These are phyloP conservation scores for Drosophila atroscutellata DNA, from an alignment of 2,888 invertebrate species.

Conservation along the genomic window DNA sequence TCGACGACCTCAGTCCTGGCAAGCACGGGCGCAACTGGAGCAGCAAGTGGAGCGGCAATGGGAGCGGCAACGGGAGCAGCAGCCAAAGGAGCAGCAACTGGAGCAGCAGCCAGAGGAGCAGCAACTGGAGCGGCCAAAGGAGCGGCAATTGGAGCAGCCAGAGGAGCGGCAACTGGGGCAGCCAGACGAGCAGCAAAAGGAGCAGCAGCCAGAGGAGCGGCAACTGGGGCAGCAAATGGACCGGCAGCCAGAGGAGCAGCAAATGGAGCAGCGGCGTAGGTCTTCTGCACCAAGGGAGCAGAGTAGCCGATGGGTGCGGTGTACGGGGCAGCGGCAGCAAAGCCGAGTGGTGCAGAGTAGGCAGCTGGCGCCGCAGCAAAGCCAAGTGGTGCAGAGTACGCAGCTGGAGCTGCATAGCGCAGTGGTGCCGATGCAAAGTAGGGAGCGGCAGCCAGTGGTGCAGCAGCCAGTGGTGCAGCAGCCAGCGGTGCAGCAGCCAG, in stretches of 20 bases:
- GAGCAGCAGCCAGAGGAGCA: neutral
- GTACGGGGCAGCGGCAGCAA: slow-evolving; percentile 49
- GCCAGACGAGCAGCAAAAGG: slow-evolving; percentile 18
- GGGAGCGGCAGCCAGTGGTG: slow-evolving; percentile 45
- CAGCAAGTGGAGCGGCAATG: slow-evolving; percentile 58
- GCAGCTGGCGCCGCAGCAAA: slow-evolving; percentile 42
- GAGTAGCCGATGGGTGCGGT: slow-evolving; percentile 25
- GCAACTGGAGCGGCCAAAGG: slow-evolving; percentile 54
- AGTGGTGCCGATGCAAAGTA: slow-evolving; percentile 57
- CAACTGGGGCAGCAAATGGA: no score
- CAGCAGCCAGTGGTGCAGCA: slow-evolving; percentile 59
- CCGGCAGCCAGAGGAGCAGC: slow-evolving; percentile 45
- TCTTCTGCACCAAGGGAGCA: slow-evolving; percentile 39
- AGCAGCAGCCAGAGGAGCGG: slow-evolving; percentile 14
- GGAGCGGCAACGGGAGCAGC: slow-evolving; percentile 60
- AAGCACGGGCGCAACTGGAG: slow-evolving; percentile 61
- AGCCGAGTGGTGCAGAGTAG: slow-evolving; percentile 42
- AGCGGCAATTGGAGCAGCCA: slow-evolving; percentile 29
- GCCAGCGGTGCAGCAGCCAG: slow-evolving; percentile 53
- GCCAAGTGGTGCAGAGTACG: slow-evolving; percentile 51
- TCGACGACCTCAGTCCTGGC: slow-evolving; percentile 75
- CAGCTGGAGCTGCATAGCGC: slow-evolving; percentile 41
- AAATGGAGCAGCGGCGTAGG: slow-evolving; percentile 53
- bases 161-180: slow-evolving; percentile 62
- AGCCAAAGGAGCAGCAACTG: neutral